phyloP scores from a whole-genome alignment of 2,797 vertebrate genomes.

The Amphiprion clarkii region DNA sequence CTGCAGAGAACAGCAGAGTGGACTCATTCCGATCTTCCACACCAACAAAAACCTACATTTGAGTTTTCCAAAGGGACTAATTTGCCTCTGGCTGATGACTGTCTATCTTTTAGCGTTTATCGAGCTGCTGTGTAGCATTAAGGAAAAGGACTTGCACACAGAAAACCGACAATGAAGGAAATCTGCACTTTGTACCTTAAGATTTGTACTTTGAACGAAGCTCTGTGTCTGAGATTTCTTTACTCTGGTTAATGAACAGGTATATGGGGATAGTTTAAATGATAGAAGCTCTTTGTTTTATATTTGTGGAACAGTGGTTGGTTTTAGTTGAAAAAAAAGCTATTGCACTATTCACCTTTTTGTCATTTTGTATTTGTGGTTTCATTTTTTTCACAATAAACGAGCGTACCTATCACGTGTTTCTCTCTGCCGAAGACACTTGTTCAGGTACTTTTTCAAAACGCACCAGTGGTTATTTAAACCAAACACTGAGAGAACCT shows the following conservation, averaged over 20 bases:
- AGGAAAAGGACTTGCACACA: conserved; percentile 5
- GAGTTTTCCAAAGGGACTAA: conserved; percentile 24
- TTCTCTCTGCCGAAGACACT: background rate
- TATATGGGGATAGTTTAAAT: background rate
- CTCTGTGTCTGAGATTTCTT: background rate
- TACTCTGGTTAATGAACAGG: background rate
- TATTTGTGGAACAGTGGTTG: background rate
- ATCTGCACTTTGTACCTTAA: conserved; percentile 34
- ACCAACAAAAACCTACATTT: conserved; percentile 78
- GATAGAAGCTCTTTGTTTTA: background rate
- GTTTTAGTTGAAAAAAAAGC: background rate
- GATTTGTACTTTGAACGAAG: conserved; percentile 7
- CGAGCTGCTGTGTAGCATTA: background rate
- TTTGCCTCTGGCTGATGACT: background rate
- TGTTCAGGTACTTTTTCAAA: conserved; percentile 25
- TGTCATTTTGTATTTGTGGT: background rate
- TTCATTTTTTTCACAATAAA: conserved; percentile 52
- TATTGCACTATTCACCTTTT: background rate
- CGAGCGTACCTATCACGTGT: background rate
- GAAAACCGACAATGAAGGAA: conserved; percentile 43
- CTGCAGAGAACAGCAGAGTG: conserved; percentile 33
- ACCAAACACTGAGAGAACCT: conserved; percentile 54
- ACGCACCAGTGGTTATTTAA: conserved; percentile 15
- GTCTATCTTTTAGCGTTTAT: background rate
- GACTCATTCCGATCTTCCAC: conserved; percentile 40